A percentile compares a stretch with the other conserved stretches of the same genome.
Conservation (phyloP, 2,797 vertebrate species). For the Muscicapa striata region DNA sequence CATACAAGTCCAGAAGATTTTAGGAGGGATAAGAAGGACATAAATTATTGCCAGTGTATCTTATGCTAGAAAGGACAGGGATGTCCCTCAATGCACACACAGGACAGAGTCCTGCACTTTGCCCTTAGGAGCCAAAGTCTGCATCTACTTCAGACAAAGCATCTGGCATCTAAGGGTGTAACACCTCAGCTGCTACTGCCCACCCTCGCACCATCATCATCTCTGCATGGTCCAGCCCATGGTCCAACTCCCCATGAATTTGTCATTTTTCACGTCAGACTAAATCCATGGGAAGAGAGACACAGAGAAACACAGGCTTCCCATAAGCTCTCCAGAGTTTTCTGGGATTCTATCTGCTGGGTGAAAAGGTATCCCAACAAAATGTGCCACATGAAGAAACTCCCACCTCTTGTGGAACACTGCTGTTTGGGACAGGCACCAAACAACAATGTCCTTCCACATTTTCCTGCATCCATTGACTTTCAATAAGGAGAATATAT, state of each 20-base stretch:
- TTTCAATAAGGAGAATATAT: background rate
- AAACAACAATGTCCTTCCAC: background rate
- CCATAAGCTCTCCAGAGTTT: accelerated
- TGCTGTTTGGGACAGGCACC: background rate
- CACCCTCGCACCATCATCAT: too few relatives aligned
- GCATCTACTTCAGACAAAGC: background rate
- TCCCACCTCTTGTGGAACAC: background rate
- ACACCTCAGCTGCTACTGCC: too few relatives aligned
- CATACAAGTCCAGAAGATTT: background rate
- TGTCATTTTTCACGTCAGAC: background rate
- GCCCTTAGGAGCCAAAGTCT: background rate
- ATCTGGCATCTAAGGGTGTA: too few relatives aligned
- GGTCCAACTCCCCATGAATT: background rate
- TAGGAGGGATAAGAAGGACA: background rate
- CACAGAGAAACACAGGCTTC: background rate
- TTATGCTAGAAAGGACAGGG: background rate
- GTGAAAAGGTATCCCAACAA: background rate
- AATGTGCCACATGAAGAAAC: background rate
- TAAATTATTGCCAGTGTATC: background rate
- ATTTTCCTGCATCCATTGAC: background rate
- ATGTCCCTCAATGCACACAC: background rate
- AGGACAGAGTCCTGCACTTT: background rate
- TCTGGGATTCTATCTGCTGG: background rate
- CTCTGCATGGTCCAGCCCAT: too few relatives aligned
- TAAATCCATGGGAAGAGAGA: background rate